These are phyloP conservation scores for Digitonthophagus gazella DNA, from an alignment of 2,888 invertebrate genomes.

Conservation along the genomic window DNA sequence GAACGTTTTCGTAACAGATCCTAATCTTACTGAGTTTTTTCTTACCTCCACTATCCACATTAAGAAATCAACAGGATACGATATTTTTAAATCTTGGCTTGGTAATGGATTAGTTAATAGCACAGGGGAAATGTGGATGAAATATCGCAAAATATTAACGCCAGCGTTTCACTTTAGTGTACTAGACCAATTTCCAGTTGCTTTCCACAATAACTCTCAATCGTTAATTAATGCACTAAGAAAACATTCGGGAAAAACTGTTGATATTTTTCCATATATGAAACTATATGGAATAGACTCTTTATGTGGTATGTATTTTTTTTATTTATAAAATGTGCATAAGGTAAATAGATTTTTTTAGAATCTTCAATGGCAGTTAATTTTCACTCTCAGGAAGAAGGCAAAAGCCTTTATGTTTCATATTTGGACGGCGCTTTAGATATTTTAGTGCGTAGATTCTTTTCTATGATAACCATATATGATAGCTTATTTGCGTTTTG, in stretches of 20 bases:
- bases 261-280: constrained; percentile 52
- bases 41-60: constrained; percentile 19
- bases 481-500: constrained; percentile 11
- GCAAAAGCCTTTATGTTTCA: constrained; percentile 15
- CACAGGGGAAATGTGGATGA: constrained; percentile 45
- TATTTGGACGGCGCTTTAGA: constrained; percentile 20
- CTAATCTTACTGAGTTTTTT: constrained; percentile 12
- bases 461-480: constrained; percentile 31
- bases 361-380: constrained; percentile 26
- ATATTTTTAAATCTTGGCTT: constrained; percentile 16
- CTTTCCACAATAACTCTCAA: constrained; percentile 50
- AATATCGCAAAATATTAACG: constrained; percentile 50
- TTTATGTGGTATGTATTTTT: constrained; percentile 45
- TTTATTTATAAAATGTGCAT: too few species aligned
- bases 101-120: constrained; percentile 17
- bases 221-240: constrained; percentile 45
- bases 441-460: constrained; percentile 29
- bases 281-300: constrained; percentile 50
- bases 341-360: constrained; percentile 12
- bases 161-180: constrained; percentile 52
- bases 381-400: constrained; percentile 16
- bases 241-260: constrained; percentile 25
- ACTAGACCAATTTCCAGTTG: constrained; percentile 47
- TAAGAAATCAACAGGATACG: constrained; percentile 15
- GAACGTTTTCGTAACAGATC: constrained; percentile 20